Conservation (phyloP, 1,140 invertebrate genomes). For the Psix sp. region DNA sequence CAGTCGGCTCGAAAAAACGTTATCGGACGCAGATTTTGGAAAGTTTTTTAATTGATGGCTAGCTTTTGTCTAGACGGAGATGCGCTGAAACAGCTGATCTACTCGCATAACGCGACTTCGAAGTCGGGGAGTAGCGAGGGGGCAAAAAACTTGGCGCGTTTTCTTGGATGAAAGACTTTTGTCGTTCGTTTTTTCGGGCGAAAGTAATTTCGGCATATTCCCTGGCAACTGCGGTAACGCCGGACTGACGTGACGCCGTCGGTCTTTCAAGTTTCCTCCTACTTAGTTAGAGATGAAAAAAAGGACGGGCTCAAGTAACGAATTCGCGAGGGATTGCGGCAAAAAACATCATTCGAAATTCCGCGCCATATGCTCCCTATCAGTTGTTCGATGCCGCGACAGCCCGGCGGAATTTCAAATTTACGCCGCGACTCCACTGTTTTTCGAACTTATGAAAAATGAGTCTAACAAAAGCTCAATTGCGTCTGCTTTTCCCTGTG, state of each 20-base stretch:
- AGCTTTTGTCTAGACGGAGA: too few relatives aligned
- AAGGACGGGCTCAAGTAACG: slow-evolving; percentile 49
- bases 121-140: too few relatives aligned
- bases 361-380: slow-evolving; percentile 70
- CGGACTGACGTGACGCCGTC: slow-evolving; percentile 57
- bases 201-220: slow-evolving; percentile 58
- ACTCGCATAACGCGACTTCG: too few relatives aligned
- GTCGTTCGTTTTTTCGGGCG: slow-evolving; percentile 36
- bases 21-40: too few relatives aligned
- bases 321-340: slow-evolving; percentile 54
- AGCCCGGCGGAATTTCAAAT: slow-evolving; percentile 73
- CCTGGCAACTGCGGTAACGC: slow-evolving; percentile 40
- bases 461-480: slow-evolving; percentile 62
- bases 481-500: slow-evolving; percentile 18
- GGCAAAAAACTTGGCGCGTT: slow-evolving; percentile 46
- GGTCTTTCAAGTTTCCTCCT: slow-evolving; percentile 59
- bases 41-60: too few relatives aligned
- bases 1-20: not conserved
- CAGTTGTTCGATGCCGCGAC: slow-evolving; percentile 55
- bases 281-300: slow-evolving; percentile 55
- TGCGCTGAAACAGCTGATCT: too few relatives aligned
- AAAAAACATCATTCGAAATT: slow-evolving; percentile 70
- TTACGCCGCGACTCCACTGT: slow-evolving; percentile 69
- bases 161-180: slow-evolving; percentile 45
- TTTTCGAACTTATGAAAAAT: slow-evolving; percentile 76